Evolutionary conservation across 53 echinoderm and acorn worm species (phyloP), one percentile per base, ranked within the genome.

Genomic region (Temnopleurus reevesii): DNA sequence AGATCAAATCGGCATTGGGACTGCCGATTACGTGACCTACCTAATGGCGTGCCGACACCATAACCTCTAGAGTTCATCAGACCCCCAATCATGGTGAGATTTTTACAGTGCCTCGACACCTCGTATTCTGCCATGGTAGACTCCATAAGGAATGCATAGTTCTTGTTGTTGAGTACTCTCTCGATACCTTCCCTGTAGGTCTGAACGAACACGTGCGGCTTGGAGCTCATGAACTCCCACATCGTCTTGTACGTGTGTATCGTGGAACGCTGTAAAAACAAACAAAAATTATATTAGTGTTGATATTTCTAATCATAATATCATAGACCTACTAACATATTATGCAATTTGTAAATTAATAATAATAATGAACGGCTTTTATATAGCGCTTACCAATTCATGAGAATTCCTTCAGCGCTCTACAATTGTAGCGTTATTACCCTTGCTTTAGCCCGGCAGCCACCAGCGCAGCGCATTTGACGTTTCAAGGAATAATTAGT

Each of bases 91-190:
- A 92, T 92, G 15, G 99, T 99, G 26, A 99, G 93, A 41, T 99
- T 99, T 57, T 94, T 87, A 84, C 99, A 99, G 80, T 96, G 64
- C 31, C 83, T 86, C 4, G 96, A 92, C 34, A 95, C 93, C 31
- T 92, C 90, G 65, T 92, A 99, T 36, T 99, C 99, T 0, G 95
- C 96, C 94, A 96, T 91, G 47, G 94, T 93, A 0, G 99, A 99
- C 59, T 99, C 99, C 94, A 99, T 94, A 55, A 99, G 91, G 91
- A 99, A 99, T 18, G 99, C 99, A 24, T 94, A 99, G 44, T 99
- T 91, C 84, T 99, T 96, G 28, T 90, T 76, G 9, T 86, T 77
- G 26, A 99, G 90, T 8, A 99, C 99, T n/a, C 99, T 90, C 3
- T 81, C 18, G 27, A 99, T 92, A 2, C 96, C 99, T 21, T 93